Conservation (phyloP, 2,113 vertebrate genomes). For the Limnothrissa miodon region DNA sequence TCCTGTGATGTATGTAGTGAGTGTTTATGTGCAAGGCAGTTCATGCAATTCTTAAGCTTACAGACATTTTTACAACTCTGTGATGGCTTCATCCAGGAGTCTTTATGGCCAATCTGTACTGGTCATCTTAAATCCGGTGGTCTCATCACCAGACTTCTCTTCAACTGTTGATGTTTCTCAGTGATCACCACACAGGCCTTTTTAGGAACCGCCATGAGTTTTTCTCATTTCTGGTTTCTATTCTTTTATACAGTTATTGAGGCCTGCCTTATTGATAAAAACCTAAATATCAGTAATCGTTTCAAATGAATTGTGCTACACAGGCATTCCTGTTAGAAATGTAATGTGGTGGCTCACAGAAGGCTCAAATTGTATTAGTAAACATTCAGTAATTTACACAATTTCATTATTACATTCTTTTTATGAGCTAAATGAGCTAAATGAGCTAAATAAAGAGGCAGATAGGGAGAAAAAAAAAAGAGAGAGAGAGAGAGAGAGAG, state of each 20-base stretch:
- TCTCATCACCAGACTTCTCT: not conserved
- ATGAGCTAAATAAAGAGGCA: constrained; percentile 9
- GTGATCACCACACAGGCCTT: not conserved
- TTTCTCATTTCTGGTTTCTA: not conserved
- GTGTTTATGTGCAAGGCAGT: not conserved
- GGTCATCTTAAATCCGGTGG: constrained; percentile 10
- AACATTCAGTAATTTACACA: not conserved
- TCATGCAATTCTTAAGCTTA: not conserved
- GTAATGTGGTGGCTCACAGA: not conserved
- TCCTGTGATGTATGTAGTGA: not conserved
- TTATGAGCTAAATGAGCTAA: too few species aligned
- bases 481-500: not conserved
- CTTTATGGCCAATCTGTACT: not conserved
- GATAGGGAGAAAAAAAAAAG: too few species aligned
- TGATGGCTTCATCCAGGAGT: not conserved
- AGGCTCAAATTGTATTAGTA: not conserved
- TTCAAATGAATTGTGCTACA: not conserved
- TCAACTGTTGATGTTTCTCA: not conserved
- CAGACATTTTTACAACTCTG: not conserved
- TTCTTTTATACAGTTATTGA: not conserved
- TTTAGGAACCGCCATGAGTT: not conserved
- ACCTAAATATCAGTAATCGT: not conserved
- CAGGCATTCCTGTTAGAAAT: not conserved
- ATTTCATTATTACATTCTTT: not conserved
- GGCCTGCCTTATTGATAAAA: not conserved